phyloP scores from a whole-genome alignment of 53 echinoderm and acorn worm genomes.

The Arbacia lixula region DNA sequence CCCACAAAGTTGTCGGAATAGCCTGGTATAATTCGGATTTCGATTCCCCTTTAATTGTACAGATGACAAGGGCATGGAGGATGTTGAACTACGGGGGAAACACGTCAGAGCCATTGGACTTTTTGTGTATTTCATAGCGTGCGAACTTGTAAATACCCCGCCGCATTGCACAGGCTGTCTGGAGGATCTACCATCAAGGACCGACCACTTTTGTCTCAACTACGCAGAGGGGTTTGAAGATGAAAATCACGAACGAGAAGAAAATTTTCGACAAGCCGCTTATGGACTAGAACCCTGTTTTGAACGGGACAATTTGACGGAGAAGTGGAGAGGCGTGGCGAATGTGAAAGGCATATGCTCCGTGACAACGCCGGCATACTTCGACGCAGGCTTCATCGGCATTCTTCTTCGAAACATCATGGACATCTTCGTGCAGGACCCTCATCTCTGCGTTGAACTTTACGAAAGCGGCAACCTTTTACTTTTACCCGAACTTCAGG shows the following conservation, averaged over 20 bases:
- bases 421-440: no score
- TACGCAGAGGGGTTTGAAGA: neutral
- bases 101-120: neutral
- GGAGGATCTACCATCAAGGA: neutral
- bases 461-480: no score
- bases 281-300: neutral
- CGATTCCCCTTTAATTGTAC: no score
- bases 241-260: neutral
- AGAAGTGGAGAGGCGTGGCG: neutral
- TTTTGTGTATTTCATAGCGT: neutral
- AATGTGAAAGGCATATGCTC: no score
- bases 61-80: neutral
- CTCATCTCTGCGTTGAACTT: no score
- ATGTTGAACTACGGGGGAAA: neutral
- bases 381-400: no score
- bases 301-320: neutral
- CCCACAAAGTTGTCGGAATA: no score
- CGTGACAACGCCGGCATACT: no score
- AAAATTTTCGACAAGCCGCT: neutral
- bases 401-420: no score
- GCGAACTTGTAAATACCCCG: constrained; percentile 4
- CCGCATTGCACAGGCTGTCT: no score
- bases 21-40: no score
- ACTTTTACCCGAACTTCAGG: no score
- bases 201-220: constrained; percentile 7